These are phyloP conservation scores for Thomomys bottae DNA, from an alignment of 2,113 vertebrate species.

Conservation along the genomic window DNA sequence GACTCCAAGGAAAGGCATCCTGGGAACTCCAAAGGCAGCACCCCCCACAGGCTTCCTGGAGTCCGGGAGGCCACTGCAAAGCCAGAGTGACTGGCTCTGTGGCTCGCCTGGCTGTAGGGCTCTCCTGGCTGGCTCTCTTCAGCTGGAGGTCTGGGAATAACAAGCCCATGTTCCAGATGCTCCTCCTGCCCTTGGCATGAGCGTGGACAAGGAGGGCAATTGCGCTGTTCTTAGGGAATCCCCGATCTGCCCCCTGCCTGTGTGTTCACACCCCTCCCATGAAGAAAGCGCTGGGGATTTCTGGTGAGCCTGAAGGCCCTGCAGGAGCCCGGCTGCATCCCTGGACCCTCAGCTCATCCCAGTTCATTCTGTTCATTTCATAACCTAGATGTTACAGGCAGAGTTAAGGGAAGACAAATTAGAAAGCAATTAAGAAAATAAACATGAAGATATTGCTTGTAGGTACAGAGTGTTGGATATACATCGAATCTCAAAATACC, in stretches of 20 bases:
- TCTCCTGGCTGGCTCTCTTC: background rate
- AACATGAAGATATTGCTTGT: background rate
- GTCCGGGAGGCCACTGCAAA: background rate
- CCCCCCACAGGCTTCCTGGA: fast-evolving
- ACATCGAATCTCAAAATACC: conserved; percentile 5
- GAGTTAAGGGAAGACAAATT: background rate
- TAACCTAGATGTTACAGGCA: background rate
- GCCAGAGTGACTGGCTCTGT: background rate
- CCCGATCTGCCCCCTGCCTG: background rate
- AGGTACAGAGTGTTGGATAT: background rate
- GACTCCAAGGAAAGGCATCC: background rate
- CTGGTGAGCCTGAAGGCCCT: background rate
- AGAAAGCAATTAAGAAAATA: background rate
- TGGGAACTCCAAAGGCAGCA: background rate
- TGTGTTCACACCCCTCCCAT: background rate
- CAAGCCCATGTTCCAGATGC: background rate
- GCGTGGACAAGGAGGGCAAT: background rate
- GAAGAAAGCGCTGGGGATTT: background rate
- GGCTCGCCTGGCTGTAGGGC: background rate
- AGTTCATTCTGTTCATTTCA: background rate
- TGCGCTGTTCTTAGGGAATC: background rate
- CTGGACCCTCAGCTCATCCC: background rate
- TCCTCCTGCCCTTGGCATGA: too few relatives aligned
- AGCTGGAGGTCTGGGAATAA: background rate
- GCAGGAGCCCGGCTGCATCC: background rate